A percentile compares a stretch with the other conserved stretches of the same genome.
Evolutionary conservation across 35 echinoderm and acorn worm species (phyloP).

Genomic region (Diadema setosum): DNA sequence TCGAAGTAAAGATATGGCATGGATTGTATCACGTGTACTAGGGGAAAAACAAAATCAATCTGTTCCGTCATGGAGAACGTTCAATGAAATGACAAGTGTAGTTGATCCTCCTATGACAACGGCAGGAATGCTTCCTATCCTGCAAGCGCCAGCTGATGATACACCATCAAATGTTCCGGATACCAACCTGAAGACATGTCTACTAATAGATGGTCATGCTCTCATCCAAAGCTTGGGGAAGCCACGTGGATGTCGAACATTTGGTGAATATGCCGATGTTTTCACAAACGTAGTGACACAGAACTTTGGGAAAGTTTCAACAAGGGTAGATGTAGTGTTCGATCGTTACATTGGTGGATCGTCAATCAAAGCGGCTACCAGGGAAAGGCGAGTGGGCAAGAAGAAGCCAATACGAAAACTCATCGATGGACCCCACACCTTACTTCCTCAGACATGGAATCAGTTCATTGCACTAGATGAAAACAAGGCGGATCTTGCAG

Average conservation of each 20-base stretch:
- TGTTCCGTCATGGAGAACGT: no score
- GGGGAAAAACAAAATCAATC: no score
- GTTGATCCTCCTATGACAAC: no score
- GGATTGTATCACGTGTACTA: no score
- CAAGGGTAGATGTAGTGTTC: not conserved
- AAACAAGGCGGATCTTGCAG: constrained; percentile 5
- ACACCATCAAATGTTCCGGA: not conserved
- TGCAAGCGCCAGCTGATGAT: no score
- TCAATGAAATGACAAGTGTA: no score
- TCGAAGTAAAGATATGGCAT: no score
- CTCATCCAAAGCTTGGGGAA: not conserved
- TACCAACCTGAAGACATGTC: not conserved
- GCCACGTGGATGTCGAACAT: not conserved
- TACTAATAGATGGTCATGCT: not conserved
- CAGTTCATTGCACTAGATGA: not conserved
- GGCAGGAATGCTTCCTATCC: no score
- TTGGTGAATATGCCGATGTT: not conserved
- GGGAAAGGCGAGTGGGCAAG: not conserved
- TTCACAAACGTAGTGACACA: not conserved
- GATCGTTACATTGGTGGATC: not conserved
- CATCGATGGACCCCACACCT: not conserved
- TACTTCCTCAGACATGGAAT: not conserved
- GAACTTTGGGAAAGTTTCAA: not conserved
- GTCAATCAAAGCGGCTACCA: not conserved
- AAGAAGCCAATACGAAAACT: not conserved